A percentile compares a stretch with the other conserved stretches of the same genome.
Evolutionary conservation across 2,888 invertebrate genomes (phyloP).

Genomic region (Tribolium freemani): DNA sequence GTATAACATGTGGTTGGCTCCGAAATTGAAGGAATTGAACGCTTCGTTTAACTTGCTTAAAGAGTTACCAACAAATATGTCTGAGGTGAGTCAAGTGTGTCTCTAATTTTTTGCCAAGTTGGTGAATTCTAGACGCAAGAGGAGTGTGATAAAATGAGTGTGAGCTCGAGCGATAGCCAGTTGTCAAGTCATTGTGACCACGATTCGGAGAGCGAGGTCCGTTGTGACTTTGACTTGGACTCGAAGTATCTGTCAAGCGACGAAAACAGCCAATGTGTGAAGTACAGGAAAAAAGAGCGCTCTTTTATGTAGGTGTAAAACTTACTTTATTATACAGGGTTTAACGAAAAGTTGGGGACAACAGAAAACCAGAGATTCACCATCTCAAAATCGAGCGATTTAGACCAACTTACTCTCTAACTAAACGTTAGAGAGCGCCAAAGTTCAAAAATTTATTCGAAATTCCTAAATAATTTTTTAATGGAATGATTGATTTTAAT

Average conservation of each 20-base stretch:
- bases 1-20: constrained; percentile 87
- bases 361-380: too few relatives aligned
- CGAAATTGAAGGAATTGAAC: constrained; percentile 89
- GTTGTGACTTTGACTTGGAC: constrained; percentile 62
- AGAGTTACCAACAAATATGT: constrained; percentile 78
- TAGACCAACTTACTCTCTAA: too few relatives aligned
- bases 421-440: too few relatives aligned
- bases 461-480: too few relatives aligned
- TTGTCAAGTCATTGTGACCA: constrained; percentile 64
- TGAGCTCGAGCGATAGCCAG: constrained; percentile 67
- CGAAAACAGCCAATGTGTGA: constrained; percentile 60
- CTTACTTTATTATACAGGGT: too few relatives aligned
- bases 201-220: constrained; percentile 60
- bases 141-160: constrained; percentile 64
- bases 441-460: too few relatives aligned
- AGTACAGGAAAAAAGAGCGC: constrained; percentile 65
- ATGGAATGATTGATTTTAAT: too few relatives aligned
- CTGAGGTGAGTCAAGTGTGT: constrained; percentile 62
- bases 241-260: constrained; percentile 57
- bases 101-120: background rate
- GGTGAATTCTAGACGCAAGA: constrained; percentile 58
- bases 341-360: too few relatives aligned
- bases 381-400: too few relatives aligned
- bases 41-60: constrained; percentile 89
- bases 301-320: constrained; percentile 61